Percentiles rank a stretch among this genome's conserved stretches.
These are phyloP conservation scores for Bactericera cockerelli DNA, from an alignment of 1,140 invertebrate genomes.

Conservation along the genomic window DNA sequence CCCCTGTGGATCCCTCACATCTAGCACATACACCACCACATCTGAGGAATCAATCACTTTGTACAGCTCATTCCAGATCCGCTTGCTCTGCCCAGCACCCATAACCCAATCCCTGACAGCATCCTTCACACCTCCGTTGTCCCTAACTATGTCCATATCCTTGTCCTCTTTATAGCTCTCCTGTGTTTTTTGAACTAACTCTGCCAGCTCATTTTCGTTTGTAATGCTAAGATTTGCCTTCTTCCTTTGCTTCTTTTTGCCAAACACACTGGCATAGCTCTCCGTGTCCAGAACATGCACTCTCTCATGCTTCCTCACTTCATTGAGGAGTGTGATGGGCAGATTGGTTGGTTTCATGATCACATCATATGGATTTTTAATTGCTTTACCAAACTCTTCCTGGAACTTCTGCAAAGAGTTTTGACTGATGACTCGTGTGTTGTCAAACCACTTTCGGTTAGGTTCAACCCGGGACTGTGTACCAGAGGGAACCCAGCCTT, in stretches of 20 bases:
- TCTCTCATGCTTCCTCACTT: slow-evolving; percentile 74
- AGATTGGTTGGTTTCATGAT: slow-evolving; percentile 92
- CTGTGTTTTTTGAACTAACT: slow-evolving; percentile 47
- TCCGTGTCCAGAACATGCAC: slow-evolving; percentile 94
- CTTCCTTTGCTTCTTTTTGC: slow-evolving; percentile 84
- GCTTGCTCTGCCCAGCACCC: slow-evolving; percentile 83
- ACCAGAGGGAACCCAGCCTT: slow-evolving; percentile 75
- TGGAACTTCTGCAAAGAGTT: slow-evolving; percentile 93
- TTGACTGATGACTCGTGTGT: slow-evolving; percentile 81
- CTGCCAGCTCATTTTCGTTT: slow-evolving; percentile 52
- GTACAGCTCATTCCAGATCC: slow-evolving; percentile 99
- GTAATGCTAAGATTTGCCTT: slow-evolving; percentile 64
- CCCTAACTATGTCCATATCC: slow-evolving; percentile 65
- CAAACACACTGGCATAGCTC: slow-evolving; percentile 86
- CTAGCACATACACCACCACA: slow-evolving; percentile 65
- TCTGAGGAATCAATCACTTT: slow-evolving; percentile 99
- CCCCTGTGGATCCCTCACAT: slow-evolving; percentile 88
- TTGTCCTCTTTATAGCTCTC: slow-evolving; percentile 58
- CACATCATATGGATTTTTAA: slow-evolving; percentile 94
- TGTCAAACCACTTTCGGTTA: slow-evolving; percentile 96
- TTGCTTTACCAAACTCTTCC: slow-evolving; percentile 80
- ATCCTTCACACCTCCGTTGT: slow-evolving; percentile 58
- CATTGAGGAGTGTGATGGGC: slow-evolving; percentile 87
- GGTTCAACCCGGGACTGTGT: slow-evolving; percentile 88
- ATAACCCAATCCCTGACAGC: slow-evolving; percentile 70